These are phyloP conservation scores for Rhabdomys dilectus DNA, from an alignment of 2,113 vertebrate species.

Conservation along the genomic window DNA sequence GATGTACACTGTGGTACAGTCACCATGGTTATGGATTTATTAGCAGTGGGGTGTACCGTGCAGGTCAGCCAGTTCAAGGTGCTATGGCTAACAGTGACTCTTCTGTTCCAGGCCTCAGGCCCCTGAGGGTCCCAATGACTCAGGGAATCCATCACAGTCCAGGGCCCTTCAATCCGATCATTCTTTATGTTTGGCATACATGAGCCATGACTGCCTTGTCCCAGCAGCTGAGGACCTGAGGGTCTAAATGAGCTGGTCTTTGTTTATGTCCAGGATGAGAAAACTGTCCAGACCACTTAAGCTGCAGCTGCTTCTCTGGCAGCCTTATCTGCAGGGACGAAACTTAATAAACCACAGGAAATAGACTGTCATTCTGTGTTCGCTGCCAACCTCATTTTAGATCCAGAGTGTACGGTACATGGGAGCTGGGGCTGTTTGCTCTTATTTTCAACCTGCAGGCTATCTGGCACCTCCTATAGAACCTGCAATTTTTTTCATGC, in stretches of 20 bases:
- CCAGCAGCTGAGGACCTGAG: conserved; percentile 28
- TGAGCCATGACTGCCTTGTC: conserved; percentile 40
- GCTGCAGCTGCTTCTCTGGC: conserved; percentile 68
- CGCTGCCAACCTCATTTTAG: conserved; percentile 31
- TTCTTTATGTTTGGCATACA: conserved; percentile 67
- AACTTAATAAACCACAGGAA: conserved; percentile 76
- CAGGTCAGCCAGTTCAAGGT: conserved; percentile 61
- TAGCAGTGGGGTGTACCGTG: conserved; percentile 46
- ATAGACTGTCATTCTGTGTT: conserved; percentile 63
- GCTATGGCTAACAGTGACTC: conserved; percentile 72
- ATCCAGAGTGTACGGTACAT: not conserved
- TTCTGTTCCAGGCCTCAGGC: conserved; percentile 77
- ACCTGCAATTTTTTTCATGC: not conserved
- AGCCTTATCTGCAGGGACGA: conserved; percentile 59
- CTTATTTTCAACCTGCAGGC: not conserved
- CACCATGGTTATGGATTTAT: not conserved
- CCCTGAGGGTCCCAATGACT: conserved; percentile 76
- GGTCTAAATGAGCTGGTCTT: conserved; percentile 62
- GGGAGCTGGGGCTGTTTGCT: not conserved
- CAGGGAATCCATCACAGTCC: conserved; percentile 71
- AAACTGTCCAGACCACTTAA: conserved; percentile 73
- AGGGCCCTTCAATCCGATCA: conserved; percentile 62
- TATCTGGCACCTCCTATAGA: not conserved
- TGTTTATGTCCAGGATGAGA: conserved; percentile 73
- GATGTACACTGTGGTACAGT: conserved; percentile 44